These are phyloP conservation scores for Mimas tiliae DNA, from an alignment of 2,888 invertebrate genomes.

Conservation along the genomic window DNA sequence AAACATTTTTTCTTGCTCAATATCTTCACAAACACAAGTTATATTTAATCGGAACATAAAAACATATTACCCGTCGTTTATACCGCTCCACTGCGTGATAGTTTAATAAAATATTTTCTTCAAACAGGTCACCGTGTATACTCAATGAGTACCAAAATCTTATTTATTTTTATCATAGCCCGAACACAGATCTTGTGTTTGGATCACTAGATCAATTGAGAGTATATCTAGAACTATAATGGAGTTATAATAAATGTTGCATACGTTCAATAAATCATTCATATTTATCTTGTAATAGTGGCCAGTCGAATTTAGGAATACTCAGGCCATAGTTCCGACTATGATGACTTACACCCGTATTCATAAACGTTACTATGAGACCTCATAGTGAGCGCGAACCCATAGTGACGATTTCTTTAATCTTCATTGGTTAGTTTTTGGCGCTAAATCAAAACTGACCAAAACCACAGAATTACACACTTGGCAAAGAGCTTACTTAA, in stretches of 20 bases:
- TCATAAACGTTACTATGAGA: no score
- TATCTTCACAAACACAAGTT: not conserved
- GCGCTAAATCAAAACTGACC: no score
- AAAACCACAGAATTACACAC: no score
- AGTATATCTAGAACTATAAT: not conserved
- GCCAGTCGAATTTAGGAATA: not conserved
- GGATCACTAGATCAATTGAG: conserved; percentile 9
- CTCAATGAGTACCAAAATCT: conserved; percentile 7
- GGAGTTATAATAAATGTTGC: not conserved
- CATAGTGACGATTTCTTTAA: no score
- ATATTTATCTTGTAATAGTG: not conserved
- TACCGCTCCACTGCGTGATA: conserved; percentile 11
- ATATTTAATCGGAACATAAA: conserved; percentile 16
- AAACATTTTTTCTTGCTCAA: not conserved
- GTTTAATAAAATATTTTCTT: not conserved
- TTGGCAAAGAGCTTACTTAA: no score
- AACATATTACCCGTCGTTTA: not conserved
- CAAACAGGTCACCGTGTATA: conserved; percentile 1
- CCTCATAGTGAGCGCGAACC: no score
- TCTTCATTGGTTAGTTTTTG: no score
- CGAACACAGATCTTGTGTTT: not conserved
- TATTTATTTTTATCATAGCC: conserved; percentile 26
- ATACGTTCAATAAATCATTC: not conserved
- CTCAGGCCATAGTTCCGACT: no score
- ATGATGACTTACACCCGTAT: no score